A percentile compares a stretch with the other conserved stretches of the same genome.
These are phyloP conservation scores for Apamea epomidion DNA, from an alignment of 2,888 invertebrate genomes.

Conservation along the genomic window DNA sequence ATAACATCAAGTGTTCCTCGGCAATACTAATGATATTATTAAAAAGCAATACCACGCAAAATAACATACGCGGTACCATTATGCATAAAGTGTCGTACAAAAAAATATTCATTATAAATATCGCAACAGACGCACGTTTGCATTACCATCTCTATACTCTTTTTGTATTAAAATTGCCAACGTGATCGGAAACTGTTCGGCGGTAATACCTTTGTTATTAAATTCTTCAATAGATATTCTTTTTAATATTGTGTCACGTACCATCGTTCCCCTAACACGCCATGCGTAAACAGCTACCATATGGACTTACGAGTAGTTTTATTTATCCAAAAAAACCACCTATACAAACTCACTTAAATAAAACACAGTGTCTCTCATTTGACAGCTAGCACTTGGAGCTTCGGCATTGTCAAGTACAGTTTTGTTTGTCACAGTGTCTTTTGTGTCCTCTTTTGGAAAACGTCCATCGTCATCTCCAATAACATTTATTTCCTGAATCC, in stretches of 20 bases:
- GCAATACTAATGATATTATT: not conserved
- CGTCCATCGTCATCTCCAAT: constrained; percentile 60
- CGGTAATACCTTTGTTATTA: constrained; percentile 71
- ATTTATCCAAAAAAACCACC: constrained; percentile 24
- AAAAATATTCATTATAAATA: constrained; percentile 34
- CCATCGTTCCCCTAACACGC: constrained; percentile 63
- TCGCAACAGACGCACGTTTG: constrained; percentile 62
- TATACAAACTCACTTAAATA: constrained; percentile 35
- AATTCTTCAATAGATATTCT: constrained; percentile 69
- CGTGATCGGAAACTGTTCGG: constrained; percentile 68
- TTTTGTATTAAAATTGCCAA: constrained; percentile 69
- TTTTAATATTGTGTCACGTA: constrained; percentile 74
- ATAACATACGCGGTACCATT: constrained; percentile 5
- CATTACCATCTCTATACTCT: constrained; percentile 56
- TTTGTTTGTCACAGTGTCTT: constrained; percentile 51
- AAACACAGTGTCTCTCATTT: constrained; percentile 35
- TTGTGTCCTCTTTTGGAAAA: constrained; percentile 60
- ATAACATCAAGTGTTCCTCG: not conserved
- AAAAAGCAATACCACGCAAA: constrained; percentile 1
- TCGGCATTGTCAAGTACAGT: constrained; percentile 39
- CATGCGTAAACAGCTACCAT: constrained; percentile 65
- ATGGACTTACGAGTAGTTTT: constrained; percentile 58
- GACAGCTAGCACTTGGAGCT: constrained; percentile 41
- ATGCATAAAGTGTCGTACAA: constrained; percentile 1
- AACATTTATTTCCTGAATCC: constrained; percentile 65